Evolutionary conservation across 2,113 vertebrate species (phyloP).

Genomic region (Columba janthina): DNA sequence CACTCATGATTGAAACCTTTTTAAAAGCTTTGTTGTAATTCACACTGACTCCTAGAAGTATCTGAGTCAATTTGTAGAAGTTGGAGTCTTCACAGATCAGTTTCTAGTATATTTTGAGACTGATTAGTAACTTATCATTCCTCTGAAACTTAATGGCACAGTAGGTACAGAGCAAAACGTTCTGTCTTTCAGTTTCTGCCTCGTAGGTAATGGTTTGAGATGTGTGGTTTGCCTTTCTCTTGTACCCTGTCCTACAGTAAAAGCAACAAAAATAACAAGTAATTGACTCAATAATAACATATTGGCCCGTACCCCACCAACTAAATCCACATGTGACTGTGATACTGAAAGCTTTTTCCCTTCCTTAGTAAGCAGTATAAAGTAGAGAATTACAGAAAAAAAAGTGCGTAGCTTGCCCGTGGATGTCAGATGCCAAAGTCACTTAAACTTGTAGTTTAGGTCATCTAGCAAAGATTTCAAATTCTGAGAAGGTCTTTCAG

Average conservation of each 20-base stretch:
- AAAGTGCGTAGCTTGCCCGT: neutral
- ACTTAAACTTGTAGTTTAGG: neutral
- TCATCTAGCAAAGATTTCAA: neutral
- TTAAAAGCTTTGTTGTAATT: neutral
- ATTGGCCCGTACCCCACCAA: neutral
- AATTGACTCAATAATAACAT: neutral
- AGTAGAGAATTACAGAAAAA: neutral
- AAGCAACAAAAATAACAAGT: neutral
- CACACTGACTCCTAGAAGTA: neutral
- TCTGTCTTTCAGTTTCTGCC: neutral
- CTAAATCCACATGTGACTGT: neutral
- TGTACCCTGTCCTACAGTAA: neutral
- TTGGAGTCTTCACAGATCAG: neutral
- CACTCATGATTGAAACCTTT: neutral
- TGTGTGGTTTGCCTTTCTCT: neutral
- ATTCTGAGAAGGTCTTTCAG: neutral
- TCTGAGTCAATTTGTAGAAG: neutral
- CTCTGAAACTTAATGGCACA: neutral
- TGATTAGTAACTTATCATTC: neutral
- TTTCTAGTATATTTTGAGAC: neutral
- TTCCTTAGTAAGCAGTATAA: neutral
- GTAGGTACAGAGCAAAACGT: neutral
- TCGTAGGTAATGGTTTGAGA: neutral
- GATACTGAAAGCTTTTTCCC: neutral
- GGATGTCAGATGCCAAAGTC: neutral